These are phyloP conservation scores for Drosophila macrothrix DNA, from an alignment of 2,888 invertebrate species.

Conservation along the genomic window DNA sequence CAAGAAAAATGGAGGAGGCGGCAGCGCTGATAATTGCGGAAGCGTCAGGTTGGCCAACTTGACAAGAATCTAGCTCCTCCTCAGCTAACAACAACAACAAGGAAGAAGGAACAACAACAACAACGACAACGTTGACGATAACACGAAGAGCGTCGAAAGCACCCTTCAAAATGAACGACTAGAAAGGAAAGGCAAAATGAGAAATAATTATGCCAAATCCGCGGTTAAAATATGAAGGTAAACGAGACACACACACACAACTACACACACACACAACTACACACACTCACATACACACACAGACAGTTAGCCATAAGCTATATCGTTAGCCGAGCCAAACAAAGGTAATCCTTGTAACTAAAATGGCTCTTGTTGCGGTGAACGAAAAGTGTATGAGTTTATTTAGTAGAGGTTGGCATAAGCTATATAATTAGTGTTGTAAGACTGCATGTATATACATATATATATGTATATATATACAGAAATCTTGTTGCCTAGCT, in stretches of 20 bases:
- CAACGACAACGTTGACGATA: slow-evolving; percentile 23
- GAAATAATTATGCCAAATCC: slow-evolving; percentile 81
- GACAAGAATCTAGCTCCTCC: slow-evolving; percentile 59
- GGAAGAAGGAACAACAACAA: slow-evolving; percentile 18
- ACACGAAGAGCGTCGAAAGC: slow-evolving; percentile 49
- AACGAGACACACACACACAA: slow-evolving; percentile 16
- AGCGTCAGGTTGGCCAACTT: slow-evolving; percentile 73
- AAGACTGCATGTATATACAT: background rate
- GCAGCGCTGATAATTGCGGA: slow-evolving; percentile 74
- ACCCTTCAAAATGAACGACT: slow-evolving; percentile 57
- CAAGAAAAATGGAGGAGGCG: slow-evolving; percentile 45
- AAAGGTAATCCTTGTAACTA: slow-evolving; percentile 38
- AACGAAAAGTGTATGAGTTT: slow-evolving; percentile 45
- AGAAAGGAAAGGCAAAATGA: slow-evolving; percentile 68
- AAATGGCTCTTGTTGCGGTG: slow-evolving; percentile 39
- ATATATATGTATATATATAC: background rate
- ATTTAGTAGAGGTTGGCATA: slow-evolving; percentile 56
- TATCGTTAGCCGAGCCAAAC: slow-evolving; percentile 32
- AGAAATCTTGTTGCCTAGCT: background rate
- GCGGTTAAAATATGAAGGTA: slow-evolving; percentile 70
- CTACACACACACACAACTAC: background rate
- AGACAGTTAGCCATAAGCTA: slow-evolving; percentile 21
- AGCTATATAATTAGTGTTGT: slow-evolving; percentile 41
- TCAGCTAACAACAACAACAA: slow-evolving; percentile 49
- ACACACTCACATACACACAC: background rate